These are phyloP conservation scores for Eudorcas thomsonii DNA, from an alignment of 2,113 vertebrate genomes.

Conservation along the genomic window DNA sequence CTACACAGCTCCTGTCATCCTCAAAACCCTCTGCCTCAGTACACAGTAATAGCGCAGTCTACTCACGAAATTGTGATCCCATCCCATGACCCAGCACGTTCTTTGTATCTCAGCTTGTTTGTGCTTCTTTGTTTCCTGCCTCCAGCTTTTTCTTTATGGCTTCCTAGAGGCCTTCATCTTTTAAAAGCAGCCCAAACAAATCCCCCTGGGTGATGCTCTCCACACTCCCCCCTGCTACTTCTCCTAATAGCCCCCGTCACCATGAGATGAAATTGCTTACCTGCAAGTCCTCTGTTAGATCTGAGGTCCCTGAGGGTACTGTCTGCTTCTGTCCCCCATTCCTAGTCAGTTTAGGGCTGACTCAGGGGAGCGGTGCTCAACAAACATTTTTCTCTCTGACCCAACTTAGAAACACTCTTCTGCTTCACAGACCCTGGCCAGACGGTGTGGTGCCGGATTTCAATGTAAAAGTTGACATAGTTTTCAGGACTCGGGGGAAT, in stretches of 20 bases:
- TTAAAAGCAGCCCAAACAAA: neutral
- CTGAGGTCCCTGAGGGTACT: neutral
- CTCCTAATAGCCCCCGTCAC: neutral
- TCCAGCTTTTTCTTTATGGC: neutral
- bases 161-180: neutral
- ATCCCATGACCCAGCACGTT: no score
- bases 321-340: neutral
- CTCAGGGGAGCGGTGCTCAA: neutral
- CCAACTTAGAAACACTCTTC: neutral
- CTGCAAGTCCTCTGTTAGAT: neutral
- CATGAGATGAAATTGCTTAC: neutral
- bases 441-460: neutral
- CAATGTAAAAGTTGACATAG: neutral
- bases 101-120: neutral
- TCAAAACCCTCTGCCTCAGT: neutral
- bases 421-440: neutral
- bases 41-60: neutral
- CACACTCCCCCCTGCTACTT: neutral
- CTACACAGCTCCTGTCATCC: neutral
- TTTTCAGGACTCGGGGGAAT: neutral
- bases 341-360: neutral
- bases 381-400: neutral
- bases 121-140: neutral
- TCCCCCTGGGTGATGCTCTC: neutral
- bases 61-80: neutral